Evolutionary conservation across 2,113 vertebrate genomes (phyloP), one percentile per base, ranked within the genome.

Genomic region (Actenoides hombroni): DNA sequence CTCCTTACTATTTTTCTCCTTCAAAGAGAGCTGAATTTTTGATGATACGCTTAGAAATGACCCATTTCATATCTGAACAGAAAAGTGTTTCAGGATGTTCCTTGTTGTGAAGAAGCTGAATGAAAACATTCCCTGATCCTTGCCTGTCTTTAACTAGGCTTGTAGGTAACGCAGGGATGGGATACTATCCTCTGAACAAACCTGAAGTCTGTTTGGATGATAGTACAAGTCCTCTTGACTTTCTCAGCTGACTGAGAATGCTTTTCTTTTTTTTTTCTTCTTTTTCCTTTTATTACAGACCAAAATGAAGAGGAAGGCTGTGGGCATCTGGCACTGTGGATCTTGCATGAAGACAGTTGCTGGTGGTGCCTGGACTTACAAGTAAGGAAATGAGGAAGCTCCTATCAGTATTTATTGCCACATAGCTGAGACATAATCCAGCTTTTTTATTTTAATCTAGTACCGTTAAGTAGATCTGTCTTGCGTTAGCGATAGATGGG

Each of bases 321-420:
- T 99, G 57, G 99, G 99, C 42, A 99, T 99, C 98, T 99, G 99
- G 99, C 99, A 99, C 92, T 99, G 99, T 91, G 99, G 99, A 23
- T 99, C 99, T 91, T 99, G 99, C 98, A 99, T 98, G 98, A 99
- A 99, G 78, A 99, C 99, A 1, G 99, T 99, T 67, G 99, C 99
- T 93, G 99, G 99, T 88, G 99, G 99, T 48, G 99, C 99, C 80
- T 99, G 99, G 99, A 99, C 99, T 54, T 99, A 99, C 98, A 99
- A 99, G 99, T 99, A 98, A 96, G 99, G 95, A 64, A 75, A 35
- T 33, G 0, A 76, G 46, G 42, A 42, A 20, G 18, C 24, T 73
- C 4, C 4, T 29, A 0, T 28, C n/a, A 44, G 15, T 23, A 17
- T 57, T 57, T 56, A 11, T 68, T 80, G 16, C 77, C 20, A 21